phyloP scores from a whole-genome alignment of 2,113 vertebrate species.

The Barbus barbus region DNA sequence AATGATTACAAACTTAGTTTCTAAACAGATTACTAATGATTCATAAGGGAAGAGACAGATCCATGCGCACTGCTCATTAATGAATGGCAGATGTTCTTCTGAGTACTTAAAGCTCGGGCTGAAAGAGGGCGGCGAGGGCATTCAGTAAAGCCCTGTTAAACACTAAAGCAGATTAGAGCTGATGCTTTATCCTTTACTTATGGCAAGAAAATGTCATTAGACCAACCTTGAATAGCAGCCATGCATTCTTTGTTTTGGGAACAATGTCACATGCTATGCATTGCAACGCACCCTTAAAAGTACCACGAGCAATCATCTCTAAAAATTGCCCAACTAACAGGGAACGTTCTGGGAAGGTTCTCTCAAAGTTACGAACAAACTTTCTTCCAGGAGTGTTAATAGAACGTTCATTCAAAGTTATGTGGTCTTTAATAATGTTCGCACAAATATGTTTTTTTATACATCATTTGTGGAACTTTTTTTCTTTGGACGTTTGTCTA shows the following conservation, averaged over 20 bases:
- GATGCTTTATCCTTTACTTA: constrained; percentile 36
- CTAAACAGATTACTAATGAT: constrained; percentile 4
- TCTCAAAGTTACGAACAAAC: not conserved
- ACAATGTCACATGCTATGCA: not conserved
- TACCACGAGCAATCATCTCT: not conserved
- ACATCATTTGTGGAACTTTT: too few relatives aligned
- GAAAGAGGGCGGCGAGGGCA: not conserved
- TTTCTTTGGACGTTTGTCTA: too few relatives aligned
- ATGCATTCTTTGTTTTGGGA: not conserved
- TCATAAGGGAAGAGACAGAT: not conserved
- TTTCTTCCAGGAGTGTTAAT: not conserved
- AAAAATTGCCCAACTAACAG: not conserved
- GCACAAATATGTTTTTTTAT: too few relatives aligned
- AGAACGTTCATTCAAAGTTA: not conserved
- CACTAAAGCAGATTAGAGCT: constrained; percentile 26
- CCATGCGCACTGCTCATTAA: not conserved
- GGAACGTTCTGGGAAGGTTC: not conserved
- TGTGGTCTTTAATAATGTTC: too few relatives aligned
- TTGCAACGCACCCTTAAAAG: not conserved
- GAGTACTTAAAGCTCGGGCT: not conserved
- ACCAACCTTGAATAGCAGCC: constrained; percentile 1
- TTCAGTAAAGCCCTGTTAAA: constrained; percentile 17
- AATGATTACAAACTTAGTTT: not conserved
- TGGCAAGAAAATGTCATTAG: constrained; percentile 17
- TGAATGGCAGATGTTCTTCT: constrained; percentile 11